phyloP scores from a whole-genome alignment of 2,888 invertebrate genomes.

The Palloptera scutellata region DNA sequence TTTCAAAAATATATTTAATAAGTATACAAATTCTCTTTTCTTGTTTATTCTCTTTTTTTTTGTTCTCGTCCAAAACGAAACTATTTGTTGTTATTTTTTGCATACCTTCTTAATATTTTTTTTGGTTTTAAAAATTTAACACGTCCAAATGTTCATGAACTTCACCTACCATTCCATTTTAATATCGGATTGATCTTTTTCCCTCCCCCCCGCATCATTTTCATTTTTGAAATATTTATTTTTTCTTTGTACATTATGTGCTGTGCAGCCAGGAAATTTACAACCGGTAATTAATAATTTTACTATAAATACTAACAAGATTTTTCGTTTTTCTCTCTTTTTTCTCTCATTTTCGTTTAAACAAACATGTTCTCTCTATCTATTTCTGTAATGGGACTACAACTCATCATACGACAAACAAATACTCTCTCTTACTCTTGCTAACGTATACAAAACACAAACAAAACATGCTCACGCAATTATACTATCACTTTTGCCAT shows the following conservation, averaged over 20 bases:
- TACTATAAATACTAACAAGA: slow-evolving; percentile 54
- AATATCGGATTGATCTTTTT: neutral
- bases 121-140: too few species aligned
- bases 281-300: slow-evolving; percentile 58
- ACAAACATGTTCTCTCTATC: neutral
- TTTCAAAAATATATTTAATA: slow-evolving; percentile 11
- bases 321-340: slow-evolving; percentile 43
- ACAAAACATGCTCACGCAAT: slow-evolving; percentile 18
- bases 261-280: slow-evolving; percentile 61
- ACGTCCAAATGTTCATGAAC: too few species aligned
- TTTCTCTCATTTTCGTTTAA: slow-evolving; percentile 35
- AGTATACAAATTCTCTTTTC: slow-evolving; percentile 22
- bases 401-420: too few species aligned
- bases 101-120: too few species aligned
- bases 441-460: neutral
- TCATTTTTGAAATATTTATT: neutral
- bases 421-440: too few species aligned
- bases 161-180: too few species aligned
- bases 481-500: neutral
- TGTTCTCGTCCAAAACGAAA: too few species aligned
- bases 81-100: too few species aligned
- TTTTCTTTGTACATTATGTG: slow-evolving; percentile 30
- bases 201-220: neutral
- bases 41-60: slow-evolving; percentile 24
- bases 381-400: too few species aligned